Conservation (phyloP, 2,888 invertebrate species). For the Seladonia tumulorum region DNA sequence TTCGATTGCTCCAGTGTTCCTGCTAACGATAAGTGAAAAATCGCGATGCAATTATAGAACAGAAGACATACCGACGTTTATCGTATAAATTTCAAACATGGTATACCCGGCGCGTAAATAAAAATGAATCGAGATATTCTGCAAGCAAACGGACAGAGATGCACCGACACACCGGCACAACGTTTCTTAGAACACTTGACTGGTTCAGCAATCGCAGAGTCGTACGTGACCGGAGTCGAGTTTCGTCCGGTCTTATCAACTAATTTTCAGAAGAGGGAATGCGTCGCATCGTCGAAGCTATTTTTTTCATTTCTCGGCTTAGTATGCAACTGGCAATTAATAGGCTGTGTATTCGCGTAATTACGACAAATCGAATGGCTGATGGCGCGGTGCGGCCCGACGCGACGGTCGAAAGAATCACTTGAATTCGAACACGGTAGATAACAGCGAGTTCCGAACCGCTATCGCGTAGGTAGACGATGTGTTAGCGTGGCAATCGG, state of each 20-base stretch:
- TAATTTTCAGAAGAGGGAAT: conserved; percentile 63
- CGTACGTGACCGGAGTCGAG: conserved; percentile 72
- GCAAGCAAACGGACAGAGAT: conserved; percentile 22
- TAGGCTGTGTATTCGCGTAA: not conserved
- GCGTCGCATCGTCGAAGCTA: conserved; percentile 41
- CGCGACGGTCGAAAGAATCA: not conserved
- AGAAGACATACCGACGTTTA: not conserved
- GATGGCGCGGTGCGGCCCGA: too few species aligned
- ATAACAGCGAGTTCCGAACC: not conserved
- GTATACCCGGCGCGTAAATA: not conserved
- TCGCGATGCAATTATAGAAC: not conserved
- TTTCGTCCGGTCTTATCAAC: conserved; percentile 66
- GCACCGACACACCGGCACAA: conserved; percentile 63
- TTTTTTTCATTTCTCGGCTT: not conserved
- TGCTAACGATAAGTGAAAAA: not conserved
- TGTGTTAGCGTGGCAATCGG: not conserved
- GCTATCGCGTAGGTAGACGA: not conserved
- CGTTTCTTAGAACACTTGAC: conserved; percentile 72
- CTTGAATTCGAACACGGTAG: not conserved
- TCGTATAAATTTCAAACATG: not conserved
- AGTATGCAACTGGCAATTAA: not conserved
- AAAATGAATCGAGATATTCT: conserved; percentile 10
- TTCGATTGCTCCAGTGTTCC: not conserved
- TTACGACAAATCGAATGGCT: not conserved
- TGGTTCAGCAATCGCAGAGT: conserved; percentile 59